A percentile compares a stretch with the other conserved stretches of the same genome.
These are phyloP conservation scores for Pentalonia nigronervosa DNA, from an alignment of 1,140 invertebrate genomes.

Conservation along the genomic window DNA sequence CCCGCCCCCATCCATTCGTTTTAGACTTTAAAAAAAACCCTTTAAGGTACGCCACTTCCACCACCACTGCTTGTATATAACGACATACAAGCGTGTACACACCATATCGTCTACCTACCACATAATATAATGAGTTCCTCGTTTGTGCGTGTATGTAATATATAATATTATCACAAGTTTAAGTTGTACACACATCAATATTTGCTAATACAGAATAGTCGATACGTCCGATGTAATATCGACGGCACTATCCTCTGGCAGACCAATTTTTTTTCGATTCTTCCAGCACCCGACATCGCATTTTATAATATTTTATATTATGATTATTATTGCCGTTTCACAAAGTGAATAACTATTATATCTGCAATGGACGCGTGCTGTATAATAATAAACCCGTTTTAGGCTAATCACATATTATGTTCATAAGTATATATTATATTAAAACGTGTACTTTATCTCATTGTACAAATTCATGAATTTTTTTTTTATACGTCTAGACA, in stretches of 20 bases:
- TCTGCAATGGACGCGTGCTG: not conserved
- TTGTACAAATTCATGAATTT: not conserved
- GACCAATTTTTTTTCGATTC: not conserved
- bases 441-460: not conserved
- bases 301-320: not conserved
- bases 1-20: not conserved
- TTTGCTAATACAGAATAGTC: not conserved
- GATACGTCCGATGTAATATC: too few species aligned
- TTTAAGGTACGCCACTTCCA: not conserved
- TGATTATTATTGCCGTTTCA: not conserved
- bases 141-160: not conserved
- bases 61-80: too few species aligned
- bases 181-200: too few species aligned
- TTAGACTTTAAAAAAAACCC: not conserved
- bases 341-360: too few species aligned
- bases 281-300: not conserved
- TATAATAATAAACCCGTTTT: not conserved
- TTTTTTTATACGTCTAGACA: not conserved
- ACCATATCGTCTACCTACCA: not conserved
- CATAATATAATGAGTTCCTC: not conserved
- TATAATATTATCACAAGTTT: too few species aligned
- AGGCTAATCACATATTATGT: not conserved
- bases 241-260: not conserved
- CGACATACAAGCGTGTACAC: not conserved
- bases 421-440: not conserved